Conservation (phyloP, 2,797 vertebrate genomes). For the Hypotaenidia okinawae region DNA sequence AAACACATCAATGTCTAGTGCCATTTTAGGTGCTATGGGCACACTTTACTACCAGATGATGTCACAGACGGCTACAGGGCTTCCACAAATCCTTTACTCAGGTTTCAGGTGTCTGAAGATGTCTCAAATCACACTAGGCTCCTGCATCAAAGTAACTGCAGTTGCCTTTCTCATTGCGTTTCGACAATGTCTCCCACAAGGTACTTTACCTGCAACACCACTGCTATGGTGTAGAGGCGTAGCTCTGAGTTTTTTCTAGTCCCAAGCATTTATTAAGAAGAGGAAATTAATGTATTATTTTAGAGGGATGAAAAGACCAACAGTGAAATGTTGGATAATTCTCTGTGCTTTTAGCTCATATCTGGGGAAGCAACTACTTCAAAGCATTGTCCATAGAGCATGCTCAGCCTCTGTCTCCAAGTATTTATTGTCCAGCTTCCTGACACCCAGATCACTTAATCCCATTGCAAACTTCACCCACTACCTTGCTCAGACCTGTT, state of each 20-base stretch:
- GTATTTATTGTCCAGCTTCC: neutral
- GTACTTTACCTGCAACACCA: neutral
- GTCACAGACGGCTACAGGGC: neutral
- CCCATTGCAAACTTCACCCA: neutral
- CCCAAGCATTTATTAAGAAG: neutral
- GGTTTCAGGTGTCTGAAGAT: neutral
- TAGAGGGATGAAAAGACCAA: neutral
- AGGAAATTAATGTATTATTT: neutral
- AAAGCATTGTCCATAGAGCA: neutral
- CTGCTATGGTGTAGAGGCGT: neutral
- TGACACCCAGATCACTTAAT: neutral
- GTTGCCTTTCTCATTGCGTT: neutral
- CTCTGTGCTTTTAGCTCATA: neutral
- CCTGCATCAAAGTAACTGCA: accelerated
- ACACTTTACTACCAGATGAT: neutral
- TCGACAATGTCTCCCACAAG: neutral
- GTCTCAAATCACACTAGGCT: neutral
- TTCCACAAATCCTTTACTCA: neutral
- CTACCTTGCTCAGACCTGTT: neutral
- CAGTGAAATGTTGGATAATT: neutral
- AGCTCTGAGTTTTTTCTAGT: neutral
- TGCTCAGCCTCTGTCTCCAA: neutral
- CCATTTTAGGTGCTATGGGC: neutral
- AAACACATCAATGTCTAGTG: neutral
- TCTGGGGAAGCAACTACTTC: neutral